Evolutionary conservation across 2,888 invertebrate species (phyloP).

Genomic region (Cantharis rufa): DNA sequence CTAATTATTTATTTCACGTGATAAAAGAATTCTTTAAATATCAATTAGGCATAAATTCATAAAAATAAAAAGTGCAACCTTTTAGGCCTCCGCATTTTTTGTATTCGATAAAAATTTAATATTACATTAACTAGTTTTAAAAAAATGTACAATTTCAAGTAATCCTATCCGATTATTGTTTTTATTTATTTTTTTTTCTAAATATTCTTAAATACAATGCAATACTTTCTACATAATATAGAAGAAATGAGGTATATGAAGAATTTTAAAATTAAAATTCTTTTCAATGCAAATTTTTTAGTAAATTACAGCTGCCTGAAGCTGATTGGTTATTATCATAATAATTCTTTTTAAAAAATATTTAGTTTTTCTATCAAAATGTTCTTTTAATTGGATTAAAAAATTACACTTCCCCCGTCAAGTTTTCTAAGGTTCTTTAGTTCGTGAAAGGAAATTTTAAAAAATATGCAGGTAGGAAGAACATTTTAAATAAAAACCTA

Average conservation of each 20-base stretch:
- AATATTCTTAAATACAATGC: slow-evolving; percentile 7
- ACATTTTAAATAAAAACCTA: not conserved
- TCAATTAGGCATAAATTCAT: not conserved
- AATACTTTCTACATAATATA: slow-evolving; percentile 22
- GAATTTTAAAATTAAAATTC: slow-evolving; percentile 19
- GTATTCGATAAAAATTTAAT: slow-evolving; percentile 19
- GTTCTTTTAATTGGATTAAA: not conserved
- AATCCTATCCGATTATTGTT: slow-evolving; percentile 10
- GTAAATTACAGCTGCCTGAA: slow-evolving; percentile 19
- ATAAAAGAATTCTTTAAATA: not conserved
- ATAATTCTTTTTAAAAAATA: not conserved
- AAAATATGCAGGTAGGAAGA: not conserved
- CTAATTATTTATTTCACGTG: not conserved
- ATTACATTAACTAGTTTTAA: slow-evolving; percentile 9
- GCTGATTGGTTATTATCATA: slow-evolving; percentile 8
- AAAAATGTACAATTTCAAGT: slow-evolving; percentile 29
- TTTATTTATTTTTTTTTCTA: slow-evolving; percentile 6
- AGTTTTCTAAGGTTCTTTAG: not conserved
- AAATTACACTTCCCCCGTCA: not conserved
- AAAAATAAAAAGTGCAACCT: slow-evolving; percentile 19
- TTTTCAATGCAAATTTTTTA: slow-evolving; percentile 2
- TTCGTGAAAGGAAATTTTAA: not conserved
- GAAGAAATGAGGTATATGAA: slow-evolving; percentile 32
- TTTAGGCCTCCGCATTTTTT: slow-evolving; percentile 8
- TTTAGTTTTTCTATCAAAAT: not conserved